Conservation (phyloP, 2,888 invertebrate genomes). For the Drosophila bunnanda region DNA sequence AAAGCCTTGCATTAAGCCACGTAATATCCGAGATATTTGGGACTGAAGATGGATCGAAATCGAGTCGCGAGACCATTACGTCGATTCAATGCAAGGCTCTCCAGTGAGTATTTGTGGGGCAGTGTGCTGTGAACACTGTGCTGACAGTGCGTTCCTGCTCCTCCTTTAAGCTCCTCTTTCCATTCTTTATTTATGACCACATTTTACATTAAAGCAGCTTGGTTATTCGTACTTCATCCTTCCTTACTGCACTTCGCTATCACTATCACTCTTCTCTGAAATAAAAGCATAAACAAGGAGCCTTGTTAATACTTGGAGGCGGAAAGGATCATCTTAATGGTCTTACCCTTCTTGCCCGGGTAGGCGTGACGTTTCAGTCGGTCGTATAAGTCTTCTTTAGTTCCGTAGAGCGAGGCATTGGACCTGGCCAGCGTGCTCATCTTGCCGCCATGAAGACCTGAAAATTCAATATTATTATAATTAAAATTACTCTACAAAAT, state of each 20-base stretch:
- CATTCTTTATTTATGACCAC: conserved; percentile 70
- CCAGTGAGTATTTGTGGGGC: conserved; percentile 73
- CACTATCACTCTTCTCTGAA: conserved; percentile 96
- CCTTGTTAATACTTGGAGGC: neutral
- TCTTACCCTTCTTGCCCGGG: conserved; percentile 95
- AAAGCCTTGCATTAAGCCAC: conserved; percentile 71
- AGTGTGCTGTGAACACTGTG: conserved; percentile 60
- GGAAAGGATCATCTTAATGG: neutral
- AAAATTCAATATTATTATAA: neutral
- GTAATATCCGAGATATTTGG: conserved; percentile 61
- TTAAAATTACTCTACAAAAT: neutral
- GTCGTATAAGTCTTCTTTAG: conserved; percentile 97
- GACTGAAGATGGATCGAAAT: conserved; percentile 32
- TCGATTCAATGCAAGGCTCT: conserved; percentile 75
- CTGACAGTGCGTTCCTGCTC: conserved; percentile 29
- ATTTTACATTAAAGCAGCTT: conserved; percentile 76
- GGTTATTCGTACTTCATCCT: conserved; percentile 46
- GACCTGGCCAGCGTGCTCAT: conserved; percentile 97
- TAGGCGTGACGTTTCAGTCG: conserved; percentile 97
- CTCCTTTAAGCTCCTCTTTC: conserved; percentile 25
- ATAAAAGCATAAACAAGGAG: conserved; percentile 2
- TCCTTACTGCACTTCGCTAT: conserved; percentile 95
- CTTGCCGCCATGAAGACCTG: conserved; percentile 93
- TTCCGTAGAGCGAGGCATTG: conserved; percentile 96
- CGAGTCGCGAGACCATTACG: conserved; percentile 57